phyloP scores from a whole-genome alignment of 2,888 invertebrate genomes.

The Epinotia bilunana region DNA sequence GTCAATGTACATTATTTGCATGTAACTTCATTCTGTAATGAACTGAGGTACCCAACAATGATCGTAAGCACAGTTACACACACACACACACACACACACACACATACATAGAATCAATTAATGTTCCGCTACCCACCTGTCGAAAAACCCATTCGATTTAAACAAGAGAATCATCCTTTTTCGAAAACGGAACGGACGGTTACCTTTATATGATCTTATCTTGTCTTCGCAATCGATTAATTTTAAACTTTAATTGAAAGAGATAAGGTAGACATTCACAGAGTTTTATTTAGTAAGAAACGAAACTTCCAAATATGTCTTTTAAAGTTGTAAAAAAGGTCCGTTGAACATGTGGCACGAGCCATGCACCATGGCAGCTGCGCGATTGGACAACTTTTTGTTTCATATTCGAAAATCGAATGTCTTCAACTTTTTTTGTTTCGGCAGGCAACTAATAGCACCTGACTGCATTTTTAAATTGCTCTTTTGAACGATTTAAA shows the following conservation, averaged over 20 bases:
- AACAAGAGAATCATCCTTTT: constrained; percentile 36
- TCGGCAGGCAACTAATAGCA: constrained; percentile 2
- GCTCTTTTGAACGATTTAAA: constrained; percentile 13
- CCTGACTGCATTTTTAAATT: constrained; percentile 34
- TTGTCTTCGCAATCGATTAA: background rate
- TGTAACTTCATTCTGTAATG: background rate
- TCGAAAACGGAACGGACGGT: constrained; percentile 37
- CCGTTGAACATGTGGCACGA: constrained; percentile 68
- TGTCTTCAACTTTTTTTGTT: constrained; percentile 47
- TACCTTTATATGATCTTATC: constrained; percentile 1
- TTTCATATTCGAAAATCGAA: constrained; percentile 67
- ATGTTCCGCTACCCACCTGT: constrained; percentile 57
- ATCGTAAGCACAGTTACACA: constrained; percentile 30
- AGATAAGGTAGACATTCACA: background rate
- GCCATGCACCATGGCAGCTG: constrained; percentile 60
- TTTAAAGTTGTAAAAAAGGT: constrained; percentile 32
- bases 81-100: constrained; percentile 44
- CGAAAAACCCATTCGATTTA: constrained; percentile 52
- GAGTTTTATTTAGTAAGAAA: background rate
- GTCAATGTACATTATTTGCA: no score
- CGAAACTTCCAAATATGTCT: constrained; percentile 4
- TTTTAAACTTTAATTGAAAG: background rate
- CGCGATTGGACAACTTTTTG: constrained; percentile 68
- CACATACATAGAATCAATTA: constrained; percentile 52
- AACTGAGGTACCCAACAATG: background rate